Evolutionary conservation across 2,888 invertebrate genomes (phyloP), one percentile per base, ranked within the genome.

Genomic region (Nemapogon koenigi): DNA sequence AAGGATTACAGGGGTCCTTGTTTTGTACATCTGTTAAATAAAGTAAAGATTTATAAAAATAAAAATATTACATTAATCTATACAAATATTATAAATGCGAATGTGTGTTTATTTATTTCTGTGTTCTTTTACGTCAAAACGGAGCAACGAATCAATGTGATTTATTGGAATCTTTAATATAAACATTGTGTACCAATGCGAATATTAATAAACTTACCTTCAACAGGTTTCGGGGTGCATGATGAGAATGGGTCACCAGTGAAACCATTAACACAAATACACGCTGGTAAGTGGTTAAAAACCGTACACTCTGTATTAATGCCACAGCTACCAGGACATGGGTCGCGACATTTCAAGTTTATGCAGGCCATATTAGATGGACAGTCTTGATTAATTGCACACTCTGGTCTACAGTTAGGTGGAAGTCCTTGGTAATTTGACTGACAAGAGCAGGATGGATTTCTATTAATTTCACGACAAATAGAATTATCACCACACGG

Each of bases 211-310:
- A 29, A 7, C 17, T 22, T 59, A 73, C 76, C 72, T 62, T 55
- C 47, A 16, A 58, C 39, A 30, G 84, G 84, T 52, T 80, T 70
- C 32, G 71, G 67, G 28, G 79, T 60, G 55, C 90, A 91, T 40
- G 79, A 81, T 32, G 79, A 82, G 56, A 91, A 90, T 10, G 92
- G 90, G 73, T 92, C 89, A 29, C 92, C 92, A 2, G 85, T 86
- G 51, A 82, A 90, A 35, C 89, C 89, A 50, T 83, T 82, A 19
- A 75, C 60, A 53, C 89, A 90, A 11, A 84, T 72, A 51, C 90
- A 90, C 1, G 84, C 81, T 6, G 89, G 88, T 17, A 81, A 81
- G 50, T 89, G 89, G 51, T 85, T 87, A 38, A 86, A 83, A 16
- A 89, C 86, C 33, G 64, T 75, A 56, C 88, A 85, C 46, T 81